These are phyloP conservation scores for Globicephala melas DNA, from an alignment of 2,113 vertebrate species.

Conservation along the genomic window DNA sequence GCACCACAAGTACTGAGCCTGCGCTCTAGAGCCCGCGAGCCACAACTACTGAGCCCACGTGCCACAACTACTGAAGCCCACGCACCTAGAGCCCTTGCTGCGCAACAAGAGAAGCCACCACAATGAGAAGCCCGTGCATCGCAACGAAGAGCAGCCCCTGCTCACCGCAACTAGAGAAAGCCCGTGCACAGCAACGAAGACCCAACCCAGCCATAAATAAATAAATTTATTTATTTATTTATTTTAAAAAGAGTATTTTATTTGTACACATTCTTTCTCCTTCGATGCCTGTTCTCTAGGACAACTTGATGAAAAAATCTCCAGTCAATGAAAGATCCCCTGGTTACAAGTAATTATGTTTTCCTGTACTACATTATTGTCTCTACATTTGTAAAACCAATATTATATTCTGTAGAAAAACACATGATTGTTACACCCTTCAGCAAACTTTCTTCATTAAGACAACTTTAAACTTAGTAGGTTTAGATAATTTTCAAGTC, in stretches of 20 bases:
- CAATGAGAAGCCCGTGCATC: no score
- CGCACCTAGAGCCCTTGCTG: no score
- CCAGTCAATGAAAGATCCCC: slow-evolving; percentile 2
- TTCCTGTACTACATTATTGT: neutral
- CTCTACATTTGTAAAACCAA: neutral
- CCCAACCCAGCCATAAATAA: no score
- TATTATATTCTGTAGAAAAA: neutral
- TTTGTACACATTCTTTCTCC: neutral
- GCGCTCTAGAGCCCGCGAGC: no score
- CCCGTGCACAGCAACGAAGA: no score
- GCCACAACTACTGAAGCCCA: no score
- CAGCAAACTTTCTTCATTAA: slow-evolving; percentile 11
- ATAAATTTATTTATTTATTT: no score
- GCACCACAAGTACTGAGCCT: no score
- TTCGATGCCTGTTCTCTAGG: neutral
- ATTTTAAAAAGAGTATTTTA: neutral
- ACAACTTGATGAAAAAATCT: neutral
- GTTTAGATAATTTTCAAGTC: slow-evolving; percentile 8
- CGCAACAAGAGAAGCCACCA: no score
- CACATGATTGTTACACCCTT: neutral
- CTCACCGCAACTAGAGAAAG: no score
- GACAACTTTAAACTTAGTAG: neutral
- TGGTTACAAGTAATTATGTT: neutral
- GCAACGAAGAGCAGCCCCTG: no score
- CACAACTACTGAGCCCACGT: no score